Evolutionary conservation across 2,113 vertebrate genomes (phyloP), one percentile per base, ranked within the genome.

Genomic region (Cochlearius cochlearius): DNA sequence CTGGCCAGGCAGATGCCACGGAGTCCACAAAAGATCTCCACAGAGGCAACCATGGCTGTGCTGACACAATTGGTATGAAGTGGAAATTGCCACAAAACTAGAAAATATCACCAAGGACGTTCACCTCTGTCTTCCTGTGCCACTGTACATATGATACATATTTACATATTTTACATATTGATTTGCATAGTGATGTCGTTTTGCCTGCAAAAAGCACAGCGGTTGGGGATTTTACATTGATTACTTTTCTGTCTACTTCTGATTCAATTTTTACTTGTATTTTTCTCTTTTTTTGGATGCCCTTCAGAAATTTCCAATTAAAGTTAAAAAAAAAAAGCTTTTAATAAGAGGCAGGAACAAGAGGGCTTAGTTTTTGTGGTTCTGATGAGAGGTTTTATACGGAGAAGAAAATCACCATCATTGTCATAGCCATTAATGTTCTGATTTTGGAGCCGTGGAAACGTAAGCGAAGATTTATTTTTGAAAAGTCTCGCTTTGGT

Each of bases 161-260:
- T n/a, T n/a, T n/a, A n/a, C n/a, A n/a, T n/a, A n/a, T n/a, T n/a
- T n/a, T n/a, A n/a, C n/a, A n/a, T n/a, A n/a, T n/a, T n/a, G n/a
- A n/a, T n/a, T n/a, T 39, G 39, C 8, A 32, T 12, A 43, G 25
- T 80, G 59, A 55, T 45, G 11, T 32, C 32, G 25, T 76, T 79
- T 91, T 67, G n/a, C 71, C 66, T 92, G n/a, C 62, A 80, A 59
- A 96, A 88, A 58, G 18, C 32, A 14, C 41, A 41, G 23, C 3
- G 5, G 52, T n/a, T 82, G 18, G 36, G 52, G 53, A 86, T 93
- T 88, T 93, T 15, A 67, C 90, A 80, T 55, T 2, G 25, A 41
- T 85, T 78, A 56, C 21, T 78, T 93, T 92, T 89, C 75, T 87
- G 55, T 88, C 74, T 63, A 86, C 58, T 92, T 96, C 64, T 94